Evolutionary conservation across 2,797 vertebrate genomes (phyloP), one percentile per base, ranked within the genome.

Genomic region (Gymnothorax reevesii): DNA sequence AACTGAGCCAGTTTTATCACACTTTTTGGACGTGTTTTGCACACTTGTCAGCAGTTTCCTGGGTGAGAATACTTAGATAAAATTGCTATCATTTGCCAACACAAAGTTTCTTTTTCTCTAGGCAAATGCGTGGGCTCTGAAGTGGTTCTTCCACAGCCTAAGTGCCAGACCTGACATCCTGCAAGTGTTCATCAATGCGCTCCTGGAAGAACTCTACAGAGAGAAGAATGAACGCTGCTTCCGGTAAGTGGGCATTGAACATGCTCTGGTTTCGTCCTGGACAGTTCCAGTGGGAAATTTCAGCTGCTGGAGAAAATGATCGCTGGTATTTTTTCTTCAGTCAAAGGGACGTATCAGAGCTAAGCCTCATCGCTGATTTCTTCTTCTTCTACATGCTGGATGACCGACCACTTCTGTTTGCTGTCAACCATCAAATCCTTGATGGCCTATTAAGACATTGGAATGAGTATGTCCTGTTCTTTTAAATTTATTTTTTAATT

Each of bases 91-190:
- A 42, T 42, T 42, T 42, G 33, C 33, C 33, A 42, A 42, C 33
- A 42, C 33, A 42, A 42, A 42, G 33, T 87, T 9, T 49, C 42
- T 88, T 83, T 83, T 13, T 87, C 80, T 33, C 8, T 89, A 96
- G 95, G 90, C 89, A 0, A 95, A 94, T 27, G 0, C n/a, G 55
- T 96, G 96, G 96, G 95, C 92, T 1, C 87, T 95, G 0, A 3
- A 33, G 60, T 95, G 93, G 93, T 86, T 96, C 54, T 91, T 91
- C 91, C 86, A 89, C 13, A 83, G 59, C 66, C 85, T 96, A 25
- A 54, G 83, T 82, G 27, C 55, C 52, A 83, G 66, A 20, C 82
- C 82, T 27, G 86, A 87, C 33, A 27, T 79, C 15, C 82, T 84
- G 71, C 82, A 77, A 57, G 49, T 20, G 13, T 87, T 87, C 71